Conservation (phyloP, 2,888 invertebrate species). For the Andrena praecox region DNA sequence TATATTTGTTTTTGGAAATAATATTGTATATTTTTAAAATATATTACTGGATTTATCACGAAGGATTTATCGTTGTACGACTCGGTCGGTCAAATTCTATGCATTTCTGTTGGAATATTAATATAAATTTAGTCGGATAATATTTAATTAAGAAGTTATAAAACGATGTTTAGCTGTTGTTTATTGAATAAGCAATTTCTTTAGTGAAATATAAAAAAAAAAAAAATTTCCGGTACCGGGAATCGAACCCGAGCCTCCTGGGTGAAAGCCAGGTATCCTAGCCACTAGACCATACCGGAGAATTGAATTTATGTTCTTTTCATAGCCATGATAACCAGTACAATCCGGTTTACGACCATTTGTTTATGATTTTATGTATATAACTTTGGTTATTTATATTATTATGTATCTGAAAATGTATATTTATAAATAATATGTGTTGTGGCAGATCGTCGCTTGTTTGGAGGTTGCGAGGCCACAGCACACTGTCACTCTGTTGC, state of each 20-base stretch:
- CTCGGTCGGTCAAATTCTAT: not conserved
- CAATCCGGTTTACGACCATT: not conserved
- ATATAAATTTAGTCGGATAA: not conserved
- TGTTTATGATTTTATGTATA: not conserved
- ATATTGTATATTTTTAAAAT: too few species aligned
- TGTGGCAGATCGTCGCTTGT: too few species aligned
- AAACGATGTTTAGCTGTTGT: too few species aligned
- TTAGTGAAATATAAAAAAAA: constrained; percentile 17
- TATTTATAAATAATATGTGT: too few species aligned
- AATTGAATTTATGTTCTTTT: not conserved
- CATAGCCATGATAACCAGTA: accelerated
- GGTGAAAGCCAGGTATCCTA: constrained; percentile 88
- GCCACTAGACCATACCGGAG: constrained; percentile 88
- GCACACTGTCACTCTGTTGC: too few species aligned
- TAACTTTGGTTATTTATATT: not conserved
- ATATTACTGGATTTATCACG: too few species aligned
- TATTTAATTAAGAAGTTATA: not conserved
- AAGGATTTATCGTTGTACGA: too few species aligned
- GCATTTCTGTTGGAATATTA: not conserved
- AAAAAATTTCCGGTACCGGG: constrained; percentile 86
- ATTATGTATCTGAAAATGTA: not conserved
- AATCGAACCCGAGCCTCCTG: constrained; percentile 88
- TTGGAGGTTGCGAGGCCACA: too few species aligned
- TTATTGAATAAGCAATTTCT: not conserved
- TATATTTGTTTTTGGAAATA: too few species aligned